phyloP scores from a whole-genome alignment of 2,888 invertebrate species.

The Oithona nana region DNA sequence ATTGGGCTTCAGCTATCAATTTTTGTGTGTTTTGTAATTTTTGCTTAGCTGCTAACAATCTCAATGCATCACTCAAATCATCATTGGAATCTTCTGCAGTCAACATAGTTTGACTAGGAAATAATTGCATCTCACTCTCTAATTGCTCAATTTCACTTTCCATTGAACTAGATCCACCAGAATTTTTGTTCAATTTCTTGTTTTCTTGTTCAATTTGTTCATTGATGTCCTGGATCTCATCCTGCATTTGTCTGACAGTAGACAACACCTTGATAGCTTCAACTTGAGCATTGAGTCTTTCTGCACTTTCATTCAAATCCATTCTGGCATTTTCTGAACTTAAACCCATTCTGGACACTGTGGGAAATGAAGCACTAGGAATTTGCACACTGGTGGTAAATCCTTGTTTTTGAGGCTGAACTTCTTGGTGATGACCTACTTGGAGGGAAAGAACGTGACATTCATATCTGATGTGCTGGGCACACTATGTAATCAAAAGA shows the following conservation, averaged over 20 bases:
- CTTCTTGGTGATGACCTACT: no score
- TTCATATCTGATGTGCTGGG: no score
- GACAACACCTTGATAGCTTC: neutral
- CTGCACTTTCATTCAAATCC: neutral
- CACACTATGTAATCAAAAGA: no score
- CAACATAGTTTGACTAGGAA: neutral
- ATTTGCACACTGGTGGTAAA: no score
- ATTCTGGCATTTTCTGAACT: no score
- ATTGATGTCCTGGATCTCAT: neutral
- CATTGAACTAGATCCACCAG: neutral
- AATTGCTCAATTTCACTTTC: neutral
- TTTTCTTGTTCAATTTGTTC: neutral
- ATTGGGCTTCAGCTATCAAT: neutral
- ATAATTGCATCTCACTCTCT: neutral
- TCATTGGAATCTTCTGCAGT: neutral
- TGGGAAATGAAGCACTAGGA: no score
- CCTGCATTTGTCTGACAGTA: neutral
- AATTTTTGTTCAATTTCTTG: neutral
- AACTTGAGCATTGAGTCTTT: neutral
- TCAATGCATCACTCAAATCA: neutral
- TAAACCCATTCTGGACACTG: no score
- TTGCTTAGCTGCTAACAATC: neutral
- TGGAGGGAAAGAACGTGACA: no score
- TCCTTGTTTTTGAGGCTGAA: no score
- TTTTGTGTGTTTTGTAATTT: neutral